These are phyloP conservation scores for Dissostichus mawsoni DNA, from an alignment of 2,113 vertebrate species.

Conservation along the genomic window DNA sequence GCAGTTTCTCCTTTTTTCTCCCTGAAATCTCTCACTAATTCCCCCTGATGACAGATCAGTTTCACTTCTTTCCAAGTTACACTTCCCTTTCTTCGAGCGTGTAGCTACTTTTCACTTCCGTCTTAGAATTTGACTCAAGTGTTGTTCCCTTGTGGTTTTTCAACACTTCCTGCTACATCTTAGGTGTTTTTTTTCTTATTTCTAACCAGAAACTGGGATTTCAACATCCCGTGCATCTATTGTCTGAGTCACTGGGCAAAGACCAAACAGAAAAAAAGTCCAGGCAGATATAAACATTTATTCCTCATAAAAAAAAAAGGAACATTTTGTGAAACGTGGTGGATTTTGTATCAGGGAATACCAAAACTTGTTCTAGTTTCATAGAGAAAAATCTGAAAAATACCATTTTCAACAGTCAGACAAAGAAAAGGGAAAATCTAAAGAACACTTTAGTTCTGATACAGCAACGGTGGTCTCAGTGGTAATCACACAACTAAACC, in stretches of 20 bases:
- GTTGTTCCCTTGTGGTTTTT: background rate
- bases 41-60: background rate
- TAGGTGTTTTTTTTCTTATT: background rate
- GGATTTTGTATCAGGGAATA: constrained; percentile 44
- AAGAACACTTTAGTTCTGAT: constrained; percentile 30
- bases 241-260: constrained; percentile 34
- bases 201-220: constrained; percentile 28
- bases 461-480: constrained; percentile 32
- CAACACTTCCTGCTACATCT: background rate
- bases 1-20: constrained; percentile 19
- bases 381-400: constrained; percentile 48
- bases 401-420: constrained; percentile 25
- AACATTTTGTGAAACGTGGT: constrained; percentile 68
- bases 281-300: constrained; percentile 75
- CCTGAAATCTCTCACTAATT: background rate
- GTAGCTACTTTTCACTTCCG: constrained; percentile 13
- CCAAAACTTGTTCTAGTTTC: constrained; percentile 27
- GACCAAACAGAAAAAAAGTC: constrained; percentile 26
- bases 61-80: background rate
- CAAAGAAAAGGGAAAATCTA: background rate
- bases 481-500: constrained; percentile 30
- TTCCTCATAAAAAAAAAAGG: constrained; percentile 65
- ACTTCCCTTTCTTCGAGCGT: constrained; percentile 16
- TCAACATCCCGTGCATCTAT: constrained; percentile 6
- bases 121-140: constrained; percentile 1